Base-by-base conservation (phyloP, 37 sponge, comb jelly and placozoan species). In the Bolinopsis microptera region DNA sequence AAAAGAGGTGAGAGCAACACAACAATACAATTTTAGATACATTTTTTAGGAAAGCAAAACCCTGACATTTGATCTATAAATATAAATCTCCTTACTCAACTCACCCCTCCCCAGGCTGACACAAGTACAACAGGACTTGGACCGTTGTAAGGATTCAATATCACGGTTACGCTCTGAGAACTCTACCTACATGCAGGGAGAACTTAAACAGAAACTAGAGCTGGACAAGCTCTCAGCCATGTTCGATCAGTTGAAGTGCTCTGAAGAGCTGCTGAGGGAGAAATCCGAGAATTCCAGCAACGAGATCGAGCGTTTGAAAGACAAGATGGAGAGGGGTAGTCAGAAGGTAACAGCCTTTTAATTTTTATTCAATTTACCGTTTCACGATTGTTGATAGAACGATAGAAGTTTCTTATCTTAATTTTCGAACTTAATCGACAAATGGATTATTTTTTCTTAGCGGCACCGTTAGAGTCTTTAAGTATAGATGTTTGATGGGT, bases 191-290 rank as follows among this genome's bases (percentile, higher is more conserved):
- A 77, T 77, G 80, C 80, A 77, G 80, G 18, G 36, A 1, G 80
- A 77, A 18, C 21, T 77, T 34, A 77, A 77, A 32, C 32, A 77
- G 33, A 77, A 77, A 36, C 28, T 77, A 36, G 80, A 77, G 37
- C 21, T 77, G 1, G 80, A 77, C 80, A 77, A 77, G 37, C 33
- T 77, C 35, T 16, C 35, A 21, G 80, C 80, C 36, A 77, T 77
- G 80, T 77, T 77, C 18, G 80, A 77, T 16, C 80, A 77, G 21
- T 36, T 77, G 33, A 77, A 77, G 36, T 77, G 80, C 80, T 32
- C 80, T 16, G 80, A 77, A 18, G 33, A 77, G 3, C 3, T 3
- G 1, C 80, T 77, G 1, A 34, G 27, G 1, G 35, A 77, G 21
- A 32, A 32, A 1, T 33, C 80, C 0, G 80, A 77, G 36, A 77